Evolutionary conservation across 2,888 invertebrate species (phyloP), one percentile per base, ranked within the genome.

Genomic region (Cheilosia vulpina): DNA sequence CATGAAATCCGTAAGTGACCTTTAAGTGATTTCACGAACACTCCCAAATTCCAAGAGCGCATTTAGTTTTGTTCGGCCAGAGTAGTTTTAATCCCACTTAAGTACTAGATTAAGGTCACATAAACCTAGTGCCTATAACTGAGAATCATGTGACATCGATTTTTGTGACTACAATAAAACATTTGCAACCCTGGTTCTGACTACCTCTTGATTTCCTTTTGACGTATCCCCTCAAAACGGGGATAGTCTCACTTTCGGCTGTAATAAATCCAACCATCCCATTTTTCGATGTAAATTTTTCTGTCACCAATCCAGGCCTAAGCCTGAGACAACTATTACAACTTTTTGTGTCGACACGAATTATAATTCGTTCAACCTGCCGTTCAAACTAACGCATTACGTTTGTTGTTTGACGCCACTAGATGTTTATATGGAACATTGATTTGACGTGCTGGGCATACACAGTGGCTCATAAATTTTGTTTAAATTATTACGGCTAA

Each of bases 401-500:
- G 76, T 75, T 41, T 50, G 73, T 62, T 83, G 52, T 63, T 84
- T 84, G 83, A 84, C 79, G 83, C 83, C 83, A 84, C 43, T 58
- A 65, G 43, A 31, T 38, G 45, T 41, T 68, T 31, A 58, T 57
- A 52, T 60, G 58, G 60, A 62, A 69, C 77, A 84, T 45, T 19
- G 58, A 57, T 52, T 69, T 47, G 45, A 84, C 83, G 79, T 84
- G 83, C 75, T 38, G 17, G 9, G 75, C 73, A 79, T 84, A 55
- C 83, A 60, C 17, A 84, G 68, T 45, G 63, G 27, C 83, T 75
- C 68, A 84, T 84, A 69, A 84, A 50, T 38, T 75, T 65, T 52
- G 63, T 69, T 69, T 84, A 72, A 72, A 84, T 84, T 79, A 75
- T 73, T 53, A 55, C 53, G 31, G 43, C 72, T 62, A 76, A 76